phyloP scores from a whole-genome alignment of 2,888 invertebrate genomes.

The Dorcus parallelipipedus region DNA sequence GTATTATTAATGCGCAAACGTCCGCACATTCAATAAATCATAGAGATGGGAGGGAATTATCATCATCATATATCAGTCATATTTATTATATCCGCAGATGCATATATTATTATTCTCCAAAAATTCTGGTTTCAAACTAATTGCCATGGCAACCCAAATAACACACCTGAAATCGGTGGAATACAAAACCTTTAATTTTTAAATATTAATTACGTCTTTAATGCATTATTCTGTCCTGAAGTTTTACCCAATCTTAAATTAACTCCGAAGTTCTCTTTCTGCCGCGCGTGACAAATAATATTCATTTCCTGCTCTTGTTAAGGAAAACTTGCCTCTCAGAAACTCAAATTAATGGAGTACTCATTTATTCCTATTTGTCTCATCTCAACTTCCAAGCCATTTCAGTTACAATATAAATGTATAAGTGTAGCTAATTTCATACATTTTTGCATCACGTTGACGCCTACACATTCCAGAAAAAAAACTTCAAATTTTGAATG shows the following conservation, averaged over 20 bases:
- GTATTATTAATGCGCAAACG: slow-evolving; percentile 31
- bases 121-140: no score
- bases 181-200: no score
- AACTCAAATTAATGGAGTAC: slow-evolving; percentile 29
- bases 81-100: slow-evolving; percentile 13
- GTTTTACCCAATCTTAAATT: neutral
- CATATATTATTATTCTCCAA: no score
- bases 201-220: neutral
- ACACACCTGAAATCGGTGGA: no score
- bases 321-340: slow-evolving; percentile 23
- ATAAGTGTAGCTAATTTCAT: neutral
- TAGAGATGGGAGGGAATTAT: slow-evolving; percentile 24
- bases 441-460: neutral
- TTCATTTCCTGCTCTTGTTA: slow-evolving; percentile 28
- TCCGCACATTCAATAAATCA: slow-evolving; percentile 29
- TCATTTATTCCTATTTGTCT: slow-evolving; percentile 30
- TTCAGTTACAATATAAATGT: slow-evolving; percentile 23
- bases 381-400: slow-evolving; percentile 24
- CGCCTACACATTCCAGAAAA: no score
- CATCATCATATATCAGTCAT: slow-evolving; percentile 30
- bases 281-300: slow-evolving; percentile 28
- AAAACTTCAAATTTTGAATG: no score
- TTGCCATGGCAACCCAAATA: no score
- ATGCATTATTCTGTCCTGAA: neutral
- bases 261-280: slow-evolving; percentile 7